Evolutionary conservation across 92 coral and sea anemone species (phyloP).

Genomic region (Parazoanthus atlanticus): DNA sequence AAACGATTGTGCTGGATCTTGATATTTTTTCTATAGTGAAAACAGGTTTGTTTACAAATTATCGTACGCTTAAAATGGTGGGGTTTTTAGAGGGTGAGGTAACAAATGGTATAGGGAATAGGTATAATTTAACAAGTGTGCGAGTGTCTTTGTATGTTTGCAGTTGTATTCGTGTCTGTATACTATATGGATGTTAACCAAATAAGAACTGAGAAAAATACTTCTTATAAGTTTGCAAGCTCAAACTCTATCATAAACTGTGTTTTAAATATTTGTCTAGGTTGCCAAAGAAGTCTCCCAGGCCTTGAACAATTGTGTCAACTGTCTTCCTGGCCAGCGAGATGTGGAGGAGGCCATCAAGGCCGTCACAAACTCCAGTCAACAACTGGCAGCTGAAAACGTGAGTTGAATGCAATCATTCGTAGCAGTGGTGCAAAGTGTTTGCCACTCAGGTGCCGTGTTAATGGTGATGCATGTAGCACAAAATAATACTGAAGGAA

Average conservation of each 20-base stretch:
- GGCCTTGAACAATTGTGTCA: conserved; percentile 93
- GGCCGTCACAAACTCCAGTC: conserved; percentile 86
- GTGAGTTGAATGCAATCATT: conserved; percentile 49
- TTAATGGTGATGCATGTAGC: too few species aligned
- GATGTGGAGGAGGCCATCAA: conserved; percentile 98
- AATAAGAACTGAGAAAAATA: too few species aligned
- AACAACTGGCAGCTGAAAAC: conserved; percentile 82
- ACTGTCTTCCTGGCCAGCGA: conserved; percentile 97
- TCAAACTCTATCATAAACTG: neutral
- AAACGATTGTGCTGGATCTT: too few species aligned
- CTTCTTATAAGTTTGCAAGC: neutral
- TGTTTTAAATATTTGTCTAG: conserved; percentile 39
- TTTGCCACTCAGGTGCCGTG: too few species aligned
- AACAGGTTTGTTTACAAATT: too few species aligned
- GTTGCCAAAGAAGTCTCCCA: conserved; percentile 95
- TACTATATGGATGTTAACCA: too few species aligned
- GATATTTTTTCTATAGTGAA: too few species aligned
- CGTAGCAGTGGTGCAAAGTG: neutral
- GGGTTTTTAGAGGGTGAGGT: too few species aligned
- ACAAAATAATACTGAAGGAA: too few species aligned
- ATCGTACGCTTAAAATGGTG: too few species aligned
- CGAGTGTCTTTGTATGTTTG: too few species aligned
- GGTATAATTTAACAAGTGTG: neutral
- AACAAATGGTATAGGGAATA: too few species aligned
- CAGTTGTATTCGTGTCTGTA: neutral